These are phyloP conservation scores for Syngnathus floridae DNA, from an alignment of 2,113 vertebrate genomes.

Conservation along the genomic window DNA sequence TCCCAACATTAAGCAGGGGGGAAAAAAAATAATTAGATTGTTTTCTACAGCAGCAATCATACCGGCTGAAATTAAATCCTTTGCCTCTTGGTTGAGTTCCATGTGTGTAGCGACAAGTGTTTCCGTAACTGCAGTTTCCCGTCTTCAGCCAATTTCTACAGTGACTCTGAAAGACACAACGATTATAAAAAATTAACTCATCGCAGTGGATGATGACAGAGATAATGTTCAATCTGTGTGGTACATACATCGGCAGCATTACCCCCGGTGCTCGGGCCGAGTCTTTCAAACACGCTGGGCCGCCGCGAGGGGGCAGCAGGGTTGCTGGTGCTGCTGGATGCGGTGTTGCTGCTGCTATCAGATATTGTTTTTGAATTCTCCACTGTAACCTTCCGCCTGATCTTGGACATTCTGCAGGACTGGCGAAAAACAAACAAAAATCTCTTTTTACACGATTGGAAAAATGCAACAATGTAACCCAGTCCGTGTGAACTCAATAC, in stretches of 20 bases:
- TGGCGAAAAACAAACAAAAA: constrained; percentile 50
- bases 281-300: constrained; percentile 98
- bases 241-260: constrained; percentile 87
- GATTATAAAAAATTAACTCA: neutral
- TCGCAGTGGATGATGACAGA: neutral
- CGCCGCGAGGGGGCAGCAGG: constrained; percentile 78
- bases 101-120: constrained; percentile 98
- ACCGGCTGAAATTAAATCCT: constrained; percentile 97
- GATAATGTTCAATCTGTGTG: neutral
- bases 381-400: constrained; percentile 99
- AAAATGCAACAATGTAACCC: neutral
- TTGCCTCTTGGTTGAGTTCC: constrained; percentile 95
- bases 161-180: constrained; percentile 84
- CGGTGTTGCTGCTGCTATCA: constrained; percentile 84
- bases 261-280: constrained; percentile 96
- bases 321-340: constrained; percentile 59
- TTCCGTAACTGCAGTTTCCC: constrained; percentile 98
- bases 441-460: neutral
- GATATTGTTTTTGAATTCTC: constrained; percentile 99
- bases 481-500: no score
- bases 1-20: no score
- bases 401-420: constrained; percentile 99
- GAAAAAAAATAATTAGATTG: no score
- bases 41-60: constrained; percentile 24
- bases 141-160: constrained; percentile 99